Conservation (phyloP, 2,797 vertebrate species). For the Galagoides demidoff region DNA sequence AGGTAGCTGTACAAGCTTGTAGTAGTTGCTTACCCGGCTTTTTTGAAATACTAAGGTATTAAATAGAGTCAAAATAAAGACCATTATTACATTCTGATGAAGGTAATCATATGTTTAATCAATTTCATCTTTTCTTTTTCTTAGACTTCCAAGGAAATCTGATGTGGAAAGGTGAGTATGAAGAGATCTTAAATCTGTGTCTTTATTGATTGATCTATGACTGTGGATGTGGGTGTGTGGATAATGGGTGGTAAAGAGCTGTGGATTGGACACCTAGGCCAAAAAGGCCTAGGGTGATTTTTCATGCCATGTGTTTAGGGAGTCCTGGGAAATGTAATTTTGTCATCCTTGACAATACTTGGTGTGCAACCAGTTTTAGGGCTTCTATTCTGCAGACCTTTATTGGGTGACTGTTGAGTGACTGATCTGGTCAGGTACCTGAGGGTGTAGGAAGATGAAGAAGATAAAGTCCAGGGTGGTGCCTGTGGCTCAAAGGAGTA, state of each 20-base stretch:
- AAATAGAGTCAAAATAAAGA: constrained; percentile 44
- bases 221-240: not conserved
- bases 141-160: constrained; percentile 97
- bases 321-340: constrained; percentile 16
- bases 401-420: constrained; percentile 49
- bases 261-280: not conserved
- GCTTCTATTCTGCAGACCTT: constrained; percentile 34
- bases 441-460: constrained; percentile 22
- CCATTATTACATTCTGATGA: constrained; percentile 25
- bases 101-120: constrained; percentile 64
- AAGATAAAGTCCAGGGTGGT: not conserved
- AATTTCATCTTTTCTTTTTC: constrained; percentile 50
- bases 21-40: constrained; percentile 46
- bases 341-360: constrained; percentile 20
- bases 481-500: too few species aligned
- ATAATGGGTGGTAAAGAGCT: not conserved
- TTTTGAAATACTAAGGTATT: constrained; percentile 40
- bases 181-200: constrained; percentile 33
- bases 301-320: not conserved
- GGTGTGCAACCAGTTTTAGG: constrained; percentile 28
- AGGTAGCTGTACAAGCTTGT: not conserved
- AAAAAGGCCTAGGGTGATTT: not conserved
- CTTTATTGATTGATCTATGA: not conserved
- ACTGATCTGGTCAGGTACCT: not conserved
- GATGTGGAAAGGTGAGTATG: constrained; percentile 97